phyloP scores from a whole-genome alignment of 2,888 invertebrate genomes.

The Salpingus planirostris region DNA sequence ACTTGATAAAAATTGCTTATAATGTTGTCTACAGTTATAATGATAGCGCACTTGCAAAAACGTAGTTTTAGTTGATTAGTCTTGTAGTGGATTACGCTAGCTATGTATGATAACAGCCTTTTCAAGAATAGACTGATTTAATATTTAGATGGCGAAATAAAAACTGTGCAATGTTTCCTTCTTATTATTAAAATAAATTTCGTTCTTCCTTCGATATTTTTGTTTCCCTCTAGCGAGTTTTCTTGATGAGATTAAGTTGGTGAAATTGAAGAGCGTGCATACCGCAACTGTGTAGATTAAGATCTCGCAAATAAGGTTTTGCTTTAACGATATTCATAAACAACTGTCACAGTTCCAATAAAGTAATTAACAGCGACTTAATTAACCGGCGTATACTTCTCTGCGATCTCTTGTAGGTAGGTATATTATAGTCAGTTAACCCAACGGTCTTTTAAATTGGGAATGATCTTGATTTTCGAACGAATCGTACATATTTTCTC shows the following conservation, averaged over 20 bases:
- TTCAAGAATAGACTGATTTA: slow-evolving; percentile 24
- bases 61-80: neutral
- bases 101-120: slow-evolving; percentile 22
- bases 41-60: neutral
- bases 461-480: too few relatives aligned
- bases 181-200: slow-evolving; percentile 8
- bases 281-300: slow-evolving; percentile 13
- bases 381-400: too few relatives aligned
- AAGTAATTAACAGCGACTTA: slow-evolving; percentile 27
- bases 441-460: too few relatives aligned
- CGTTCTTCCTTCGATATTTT: slow-evolving; percentile 12
- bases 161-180: slow-evolving; percentile 22
- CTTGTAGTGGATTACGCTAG: slow-evolving; percentile 3
- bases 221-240: slow-evolving; percentile 3
- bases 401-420: too few relatives aligned
- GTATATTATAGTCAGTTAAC: too few relatives aligned
- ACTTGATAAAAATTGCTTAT: too few relatives aligned
- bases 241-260: slow-evolving; percentile 7
- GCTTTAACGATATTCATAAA: slow-evolving; percentile 23
- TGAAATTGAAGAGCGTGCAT: slow-evolving; percentile 9
- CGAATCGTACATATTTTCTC: too few relatives aligned
- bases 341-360: slow-evolving; percentile 25
- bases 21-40: neutral
- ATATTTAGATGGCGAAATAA: slow-evolving; percentile 17
- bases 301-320: slow-evolving; percentile 15